Evolutionary conservation across 2,797 vertebrate species (phyloP), one percentile per base, ranked within the genome.

Genomic region (Scolopax rusticola): DNA sequence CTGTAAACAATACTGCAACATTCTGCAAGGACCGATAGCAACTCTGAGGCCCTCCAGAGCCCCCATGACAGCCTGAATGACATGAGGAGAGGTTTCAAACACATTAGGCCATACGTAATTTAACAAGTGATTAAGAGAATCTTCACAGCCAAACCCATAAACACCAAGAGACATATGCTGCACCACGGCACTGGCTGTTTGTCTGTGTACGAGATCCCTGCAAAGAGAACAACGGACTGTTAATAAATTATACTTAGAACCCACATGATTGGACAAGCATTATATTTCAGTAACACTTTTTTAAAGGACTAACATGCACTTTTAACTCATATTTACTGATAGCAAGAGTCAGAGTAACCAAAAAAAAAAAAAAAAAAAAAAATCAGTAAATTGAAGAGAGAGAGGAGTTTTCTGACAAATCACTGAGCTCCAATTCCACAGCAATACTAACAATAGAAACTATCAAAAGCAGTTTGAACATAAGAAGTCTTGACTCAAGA

Each of bases 41-140:
- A 99, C 99, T 80, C 99, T 96, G 84, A 99, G 98, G 32, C 99
- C 99, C 96, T 99, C 99, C 92, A 99, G 98, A 9, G 99, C 99
- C 4, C 99, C 99, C 99, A 99, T 99, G 4, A 99, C 99, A 1
- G 99, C 99, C 98, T 99, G 99, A 96, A 99, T 99, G 57, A 99
- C 99, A 1, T 99, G 99, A 47, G 99, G 99, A 12, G 99, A 99
- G 3, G 99, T 99, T 97, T 99, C 99, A 64, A 99, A 99, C 32
- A 99, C 99, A 8, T 99, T 99, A 24, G 99, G 99, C 99, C 99
- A 99, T 24, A 99, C 99, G 0, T 99, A 99, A 95, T 99, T 99
- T 33, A 99, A 97, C 95, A 99, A 97, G 90, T 99, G 99, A 97
- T 99, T 99, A 28, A 99, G 98, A 6, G 99, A 99, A 95, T 99